Conservation (phyloP, 2,113 vertebrate species). For the Otus sunia region DNA sequence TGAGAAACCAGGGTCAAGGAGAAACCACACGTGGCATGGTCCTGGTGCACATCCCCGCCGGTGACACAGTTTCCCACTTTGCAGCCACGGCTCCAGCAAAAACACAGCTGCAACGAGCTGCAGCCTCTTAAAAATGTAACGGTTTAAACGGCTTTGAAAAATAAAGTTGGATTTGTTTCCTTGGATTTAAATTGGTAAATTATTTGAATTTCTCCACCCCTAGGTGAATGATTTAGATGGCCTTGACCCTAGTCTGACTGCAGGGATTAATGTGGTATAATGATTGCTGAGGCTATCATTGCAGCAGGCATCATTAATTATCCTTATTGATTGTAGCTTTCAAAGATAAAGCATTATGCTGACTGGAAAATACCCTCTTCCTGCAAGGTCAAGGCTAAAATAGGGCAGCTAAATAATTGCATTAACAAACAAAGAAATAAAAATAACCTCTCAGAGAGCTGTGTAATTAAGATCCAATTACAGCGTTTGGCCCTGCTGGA, state of each 20-base stretch:
- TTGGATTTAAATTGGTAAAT: constrained; percentile 88
- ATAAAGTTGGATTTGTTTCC: constrained; percentile 71
- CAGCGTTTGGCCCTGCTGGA: constrained; percentile 69
- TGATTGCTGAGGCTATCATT: constrained; percentile 99
- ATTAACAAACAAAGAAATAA: constrained; percentile 86
- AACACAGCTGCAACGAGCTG: background rate
- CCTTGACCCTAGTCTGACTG: constrained; percentile 98
- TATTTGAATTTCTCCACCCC: constrained; percentile 98
- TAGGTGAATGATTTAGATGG: constrained; percentile 94
- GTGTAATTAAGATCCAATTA: constrained; percentile 84
- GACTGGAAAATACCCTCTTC: constrained; percentile 98
- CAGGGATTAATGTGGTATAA: constrained; percentile 98
- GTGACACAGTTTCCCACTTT: background rate
- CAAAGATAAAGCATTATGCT: constrained; percentile 99
- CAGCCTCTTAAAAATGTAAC: background rate
- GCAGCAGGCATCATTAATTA: constrained; percentile 99
- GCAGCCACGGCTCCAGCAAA: background rate
- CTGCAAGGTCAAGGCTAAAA: constrained; percentile 97
- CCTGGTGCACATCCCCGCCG: background rate
- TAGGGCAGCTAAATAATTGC: constrained; percentile 89
- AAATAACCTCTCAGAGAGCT: constrained; percentile 79
- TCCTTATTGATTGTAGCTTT: constrained; percentile 99
- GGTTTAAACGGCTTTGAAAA: constrained; percentile 46
- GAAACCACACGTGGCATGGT: accelerated
- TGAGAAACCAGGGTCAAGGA: background rate